A percentile compares a stretch with the other conserved stretches of the same genome.
phyloP scores from a whole-genome alignment of 2,797 vertebrate species.

The Petrocephalus sullivani region DNA sequence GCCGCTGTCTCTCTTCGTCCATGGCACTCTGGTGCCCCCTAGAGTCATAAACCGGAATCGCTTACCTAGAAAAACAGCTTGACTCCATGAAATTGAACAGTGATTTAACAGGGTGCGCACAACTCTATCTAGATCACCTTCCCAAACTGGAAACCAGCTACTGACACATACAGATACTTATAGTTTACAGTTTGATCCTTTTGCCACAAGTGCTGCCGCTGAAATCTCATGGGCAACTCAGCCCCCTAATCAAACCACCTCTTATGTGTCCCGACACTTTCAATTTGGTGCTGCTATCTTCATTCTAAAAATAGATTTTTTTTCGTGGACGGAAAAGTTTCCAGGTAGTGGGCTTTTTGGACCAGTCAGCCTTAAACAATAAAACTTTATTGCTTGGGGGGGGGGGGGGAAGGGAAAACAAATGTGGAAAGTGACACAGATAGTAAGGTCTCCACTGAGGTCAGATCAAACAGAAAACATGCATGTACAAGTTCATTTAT shows the following conservation, averaged over 20 bases:
- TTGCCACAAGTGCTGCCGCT: background rate
- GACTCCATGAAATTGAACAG: background rate
- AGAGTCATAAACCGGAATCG: slow-evolving; percentile 39
- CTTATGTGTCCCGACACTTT: background rate
- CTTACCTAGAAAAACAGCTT: slow-evolving; percentile 16
- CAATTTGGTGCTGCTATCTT: background rate
- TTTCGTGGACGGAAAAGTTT: background rate
- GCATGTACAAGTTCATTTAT: background rate
- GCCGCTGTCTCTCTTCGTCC: background rate
- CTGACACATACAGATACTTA: background rate
- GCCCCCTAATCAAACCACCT: background rate
- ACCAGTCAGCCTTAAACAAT: background rate
- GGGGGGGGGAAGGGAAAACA: background rate
- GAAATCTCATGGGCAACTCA: background rate
- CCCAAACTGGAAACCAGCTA: background rate
- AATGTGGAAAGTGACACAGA: background rate
- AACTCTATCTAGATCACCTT: background rate
- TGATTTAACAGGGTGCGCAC: background rate
- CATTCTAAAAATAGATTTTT: background rate
- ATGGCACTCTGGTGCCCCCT: slow-evolving; percentile 56
- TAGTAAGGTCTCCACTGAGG: background rate
- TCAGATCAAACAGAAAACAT: background rate
- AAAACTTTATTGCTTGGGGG: background rate
- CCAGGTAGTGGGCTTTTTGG: background rate
- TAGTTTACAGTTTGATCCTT: background rate